Percentiles rank a stretch among this genome's conserved stretches.
Evolutionary conservation across 2,888 invertebrate genomes (phyloP).

Genomic region (Camponotus fellah): DNA sequence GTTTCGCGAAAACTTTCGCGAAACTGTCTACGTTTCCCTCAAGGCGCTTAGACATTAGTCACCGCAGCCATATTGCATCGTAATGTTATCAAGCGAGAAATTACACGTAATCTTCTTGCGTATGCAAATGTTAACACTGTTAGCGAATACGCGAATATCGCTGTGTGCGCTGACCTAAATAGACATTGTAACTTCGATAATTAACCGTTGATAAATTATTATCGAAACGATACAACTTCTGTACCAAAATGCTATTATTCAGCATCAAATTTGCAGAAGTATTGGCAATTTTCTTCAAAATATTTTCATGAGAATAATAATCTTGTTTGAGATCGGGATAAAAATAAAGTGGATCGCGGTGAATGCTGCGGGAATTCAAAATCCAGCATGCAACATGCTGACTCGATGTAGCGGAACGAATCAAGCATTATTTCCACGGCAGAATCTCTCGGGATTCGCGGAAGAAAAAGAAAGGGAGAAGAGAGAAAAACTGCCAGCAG

Average conservation of each 20-base stretch:
- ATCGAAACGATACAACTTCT: not conserved
- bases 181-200: not conserved
- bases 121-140: conserved; percentile 21
- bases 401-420: conserved; percentile 26
- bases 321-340: not conserved
- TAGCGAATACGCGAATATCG: conserved; percentile 4
- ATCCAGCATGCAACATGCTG: conserved; percentile 19
- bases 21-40: not conserved
- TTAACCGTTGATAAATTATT: conserved; percentile 23
- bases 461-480: not conserved
- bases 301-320: not conserved
- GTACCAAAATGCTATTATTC: not conserved
- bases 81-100: conserved; percentile 36
- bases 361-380: conserved; percentile 18
- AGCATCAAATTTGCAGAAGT: not conserved
- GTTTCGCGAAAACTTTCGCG: conserved; percentile 12
- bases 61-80: not conserved
- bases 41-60: not conserved
- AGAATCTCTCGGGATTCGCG: conserved; percentile 37
- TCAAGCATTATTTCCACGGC: conserved; percentile 24
- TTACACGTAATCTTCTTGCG: conserved; percentile 18
- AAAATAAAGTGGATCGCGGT: not conserved
- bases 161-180: conserved; percentile 8
- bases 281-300: not conserved
- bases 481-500: conserved; percentile 21